These are phyloP conservation scores for Zootoca vivipara DNA, from an alignment of 2,113 vertebrate genomes.

Conservation along the genomic window DNA sequence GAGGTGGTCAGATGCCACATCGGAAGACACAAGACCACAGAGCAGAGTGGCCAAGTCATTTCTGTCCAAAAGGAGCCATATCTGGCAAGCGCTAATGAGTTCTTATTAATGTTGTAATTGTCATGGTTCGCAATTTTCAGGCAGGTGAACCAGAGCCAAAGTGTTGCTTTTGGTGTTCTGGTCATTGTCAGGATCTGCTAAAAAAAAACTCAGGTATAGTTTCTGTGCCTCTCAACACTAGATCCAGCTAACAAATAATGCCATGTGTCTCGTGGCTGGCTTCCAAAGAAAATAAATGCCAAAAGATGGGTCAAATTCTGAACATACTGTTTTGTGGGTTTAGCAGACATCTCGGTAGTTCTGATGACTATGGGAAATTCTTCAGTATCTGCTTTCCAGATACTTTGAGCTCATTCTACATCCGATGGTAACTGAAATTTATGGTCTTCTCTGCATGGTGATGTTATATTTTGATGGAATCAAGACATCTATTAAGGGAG, in stretches of 20 bases:
- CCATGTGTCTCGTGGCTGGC: background rate
- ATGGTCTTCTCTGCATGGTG: background rate
- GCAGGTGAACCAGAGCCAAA: background rate
- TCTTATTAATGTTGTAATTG: background rate
- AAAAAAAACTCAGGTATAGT: background rate
- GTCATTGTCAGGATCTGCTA: background rate
- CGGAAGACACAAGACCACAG: no score
- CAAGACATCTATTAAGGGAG: constrained; percentile 28
- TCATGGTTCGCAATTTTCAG: background rate
- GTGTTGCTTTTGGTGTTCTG: background rate
- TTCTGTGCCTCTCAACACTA: background rate
- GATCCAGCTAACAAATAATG: background rate
- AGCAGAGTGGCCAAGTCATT: no score
- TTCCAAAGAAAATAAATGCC: background rate
- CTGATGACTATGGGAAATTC: constrained; percentile 3
- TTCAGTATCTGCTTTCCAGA: constrained; percentile 4
- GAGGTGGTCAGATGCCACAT: no score
- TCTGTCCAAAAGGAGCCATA: no score
- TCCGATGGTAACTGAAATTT: constrained; percentile 11
- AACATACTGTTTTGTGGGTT: constrained; percentile 6
- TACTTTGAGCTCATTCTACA: constrained; percentile 1
- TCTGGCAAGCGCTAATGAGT: no score
- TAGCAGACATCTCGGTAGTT: background rate
- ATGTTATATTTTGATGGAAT: constrained; percentile 15
- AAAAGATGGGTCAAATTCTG: background rate